Conservation (phyloP, 1,140 invertebrate genomes). For the Eulimnadia texana region DNA sequence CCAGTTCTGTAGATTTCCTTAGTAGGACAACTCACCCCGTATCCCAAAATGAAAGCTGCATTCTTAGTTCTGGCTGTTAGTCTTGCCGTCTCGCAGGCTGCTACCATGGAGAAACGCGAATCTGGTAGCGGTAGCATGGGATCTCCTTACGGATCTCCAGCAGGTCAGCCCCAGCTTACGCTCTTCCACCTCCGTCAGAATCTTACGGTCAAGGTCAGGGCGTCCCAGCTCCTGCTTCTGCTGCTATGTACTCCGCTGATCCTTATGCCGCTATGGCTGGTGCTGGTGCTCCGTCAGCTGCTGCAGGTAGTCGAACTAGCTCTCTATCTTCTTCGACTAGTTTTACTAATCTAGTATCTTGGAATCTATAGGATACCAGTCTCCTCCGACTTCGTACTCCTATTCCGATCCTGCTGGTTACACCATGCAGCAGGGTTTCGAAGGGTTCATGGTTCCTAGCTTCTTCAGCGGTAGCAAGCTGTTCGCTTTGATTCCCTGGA, state of each 20-base stretch:
- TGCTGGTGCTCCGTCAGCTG: not conserved
- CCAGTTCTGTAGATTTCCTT: no score
- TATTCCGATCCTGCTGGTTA: slow-evolving; percentile 7
- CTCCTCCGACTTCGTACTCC: not conserved
- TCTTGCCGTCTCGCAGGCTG: not conserved
- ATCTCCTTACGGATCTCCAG: not conserved
- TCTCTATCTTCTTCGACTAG: no score
- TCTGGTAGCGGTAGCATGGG: not conserved
- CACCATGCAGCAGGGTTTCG: slow-evolving; percentile 8
- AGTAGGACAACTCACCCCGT: not conserved
- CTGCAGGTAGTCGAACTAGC: no score
- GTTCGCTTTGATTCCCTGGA: not conserved
- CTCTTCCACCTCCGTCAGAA: not conserved
- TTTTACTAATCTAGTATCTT: not conserved
- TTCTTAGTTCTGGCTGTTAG: not conserved
- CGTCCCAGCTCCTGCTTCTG: not conserved
- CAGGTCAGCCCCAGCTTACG: not conserved
- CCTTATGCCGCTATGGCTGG: not conserved
- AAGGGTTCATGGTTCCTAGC: slow-evolving; percentile 3
- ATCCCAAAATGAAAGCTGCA: not conserved
- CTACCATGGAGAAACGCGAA: not conserved
- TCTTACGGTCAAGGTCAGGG: not conserved
- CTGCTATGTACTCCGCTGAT: not conserved
- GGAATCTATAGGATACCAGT: not conserved
- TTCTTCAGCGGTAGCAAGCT: not conserved